Percentiles rank a stretch among this genome's conserved stretches.
Evolutionary conservation across 2,797 vertebrate genomes (phyloP).

Genomic region (Crocidura indochinensis): DNA sequence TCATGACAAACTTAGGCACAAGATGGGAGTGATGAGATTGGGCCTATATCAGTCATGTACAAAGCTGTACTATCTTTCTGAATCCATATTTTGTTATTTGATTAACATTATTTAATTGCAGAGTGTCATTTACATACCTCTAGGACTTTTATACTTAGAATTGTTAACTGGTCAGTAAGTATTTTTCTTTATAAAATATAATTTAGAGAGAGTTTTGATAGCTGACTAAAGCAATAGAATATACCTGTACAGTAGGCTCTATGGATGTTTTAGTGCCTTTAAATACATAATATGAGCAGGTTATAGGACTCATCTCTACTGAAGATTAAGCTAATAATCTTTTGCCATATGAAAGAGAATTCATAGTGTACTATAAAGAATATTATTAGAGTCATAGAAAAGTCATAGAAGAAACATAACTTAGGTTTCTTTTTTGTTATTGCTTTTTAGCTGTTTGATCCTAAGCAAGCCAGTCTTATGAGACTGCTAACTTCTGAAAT

Average conservation of each 20-base stretch:
- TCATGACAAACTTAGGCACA: too few species aligned
- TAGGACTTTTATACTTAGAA: neutral
- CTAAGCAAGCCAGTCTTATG: neutral
- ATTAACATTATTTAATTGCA: constrained; percentile 46
- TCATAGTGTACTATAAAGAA: neutral
- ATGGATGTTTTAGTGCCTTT: constrained; percentile 23
- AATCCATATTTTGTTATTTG: constrained; percentile 40
- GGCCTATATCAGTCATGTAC: too few species aligned
- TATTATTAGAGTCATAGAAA: neutral
- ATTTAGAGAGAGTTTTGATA: constrained; percentile 67
- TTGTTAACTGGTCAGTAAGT: constrained; percentile 21
- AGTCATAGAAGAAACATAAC: too few species aligned
- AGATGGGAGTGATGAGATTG: too few species aligned
- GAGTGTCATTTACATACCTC: constrained; percentile 33
- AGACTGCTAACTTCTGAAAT: constrained; percentile 15
- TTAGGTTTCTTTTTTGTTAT: constrained; percentile 12
- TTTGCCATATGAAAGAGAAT: neutral
- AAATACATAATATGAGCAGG: neutral
- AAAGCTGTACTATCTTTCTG: too few species aligned
- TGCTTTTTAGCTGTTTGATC: constrained; percentile 44
- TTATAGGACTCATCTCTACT: constrained; percentile 26
- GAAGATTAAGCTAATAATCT: constrained; percentile 56
- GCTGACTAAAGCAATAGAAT: neutral
- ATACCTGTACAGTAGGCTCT: constrained; percentile 47
- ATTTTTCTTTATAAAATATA: constrained; percentile 62